Evolutionary conservation across 2,113 vertebrate species (phyloP).

Genomic region (Chaenocephalus aceratus): DNA sequence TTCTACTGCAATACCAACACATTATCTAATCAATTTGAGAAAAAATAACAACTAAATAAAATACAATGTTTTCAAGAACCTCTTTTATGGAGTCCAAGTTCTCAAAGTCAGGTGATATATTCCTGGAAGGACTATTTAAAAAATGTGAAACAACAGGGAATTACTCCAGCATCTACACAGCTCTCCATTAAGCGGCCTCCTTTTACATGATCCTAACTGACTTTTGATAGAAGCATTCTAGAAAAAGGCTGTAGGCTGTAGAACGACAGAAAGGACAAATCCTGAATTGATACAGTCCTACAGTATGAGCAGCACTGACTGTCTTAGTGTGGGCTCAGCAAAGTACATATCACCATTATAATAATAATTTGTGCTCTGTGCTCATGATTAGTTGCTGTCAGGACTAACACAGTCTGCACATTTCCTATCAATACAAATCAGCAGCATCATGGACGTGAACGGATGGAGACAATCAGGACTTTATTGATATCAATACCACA

Average conservation of each 20-base stretch:
- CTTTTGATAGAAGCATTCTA: background rate
- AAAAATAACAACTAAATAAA: background rate
- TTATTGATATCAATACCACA: constrained; percentile 51
- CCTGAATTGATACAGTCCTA: constrained; percentile 4
- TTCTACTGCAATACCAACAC: background rate
- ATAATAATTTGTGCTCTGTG: constrained; percentile 67
- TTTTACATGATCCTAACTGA: background rate
- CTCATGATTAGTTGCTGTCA: constrained; percentile 61
- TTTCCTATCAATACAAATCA: constrained; percentile 44
- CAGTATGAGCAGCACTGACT: constrained; percentile 27
- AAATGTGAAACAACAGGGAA: background rate
- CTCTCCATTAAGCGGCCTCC: background rate
- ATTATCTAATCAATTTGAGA: background rate
- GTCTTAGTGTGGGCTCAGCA: constrained; percentile 28
- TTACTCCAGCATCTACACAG: background rate
- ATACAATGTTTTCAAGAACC: background rate
- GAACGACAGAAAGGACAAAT: background rate
- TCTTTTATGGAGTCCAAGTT: background rate
- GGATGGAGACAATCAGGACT: constrained; percentile 62
- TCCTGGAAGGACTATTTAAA: background rate
- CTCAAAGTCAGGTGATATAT: background rate
- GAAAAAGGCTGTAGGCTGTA: background rate
- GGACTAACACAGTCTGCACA: constrained; percentile 47
- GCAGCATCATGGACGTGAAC: constrained; percentile 26
- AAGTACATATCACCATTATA: constrained; percentile 62